Percentiles rank a stretch among this genome's conserved stretches.
Conservation (phyloP, 2,888 invertebrate genomes). For the Hypercompe scribonia region DNA sequence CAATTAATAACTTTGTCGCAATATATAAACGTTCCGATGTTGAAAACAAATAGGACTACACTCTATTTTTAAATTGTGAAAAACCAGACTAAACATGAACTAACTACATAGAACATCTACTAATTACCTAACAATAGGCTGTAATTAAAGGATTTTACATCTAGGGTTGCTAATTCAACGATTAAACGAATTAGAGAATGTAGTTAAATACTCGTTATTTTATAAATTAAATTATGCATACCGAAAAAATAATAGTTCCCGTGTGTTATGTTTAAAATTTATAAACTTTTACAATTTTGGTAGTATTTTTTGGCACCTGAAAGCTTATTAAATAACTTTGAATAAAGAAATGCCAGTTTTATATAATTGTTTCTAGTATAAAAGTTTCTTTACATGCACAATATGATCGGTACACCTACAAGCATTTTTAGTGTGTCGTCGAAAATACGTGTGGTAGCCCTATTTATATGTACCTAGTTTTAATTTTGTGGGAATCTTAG, state of each 20-base stretch:
- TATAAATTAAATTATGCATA: background rate
- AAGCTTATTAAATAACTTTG: background rate
- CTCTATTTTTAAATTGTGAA: background rate
- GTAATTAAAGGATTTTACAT: background rate
- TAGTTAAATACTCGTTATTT: background rate
- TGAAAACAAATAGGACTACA: background rate
- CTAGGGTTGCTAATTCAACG: slow-evolving; percentile 1
- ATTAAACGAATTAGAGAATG: background rate
- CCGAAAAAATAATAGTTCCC: background rate
- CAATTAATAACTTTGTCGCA: background rate
- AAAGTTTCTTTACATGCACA: background rate
- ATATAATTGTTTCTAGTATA: background rate
- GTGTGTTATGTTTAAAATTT: background rate
- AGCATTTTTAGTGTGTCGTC: background rate
- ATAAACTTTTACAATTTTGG: background rate
- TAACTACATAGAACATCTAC: background rate
- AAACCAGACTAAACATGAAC: background rate
- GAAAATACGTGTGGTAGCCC: background rate
- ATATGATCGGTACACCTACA: background rate
- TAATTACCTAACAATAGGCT: slow-evolving; percentile 10
- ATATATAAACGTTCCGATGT: background rate
- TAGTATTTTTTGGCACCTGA: background rate
- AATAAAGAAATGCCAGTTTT: background rate
- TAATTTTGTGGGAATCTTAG: slow-evolving; percentile 32
- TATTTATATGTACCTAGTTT: slow-evolving; percentile 8